Conservation (phyloP, 2,797 vertebrate genomes). For the Nyctalus aviator region DNA sequence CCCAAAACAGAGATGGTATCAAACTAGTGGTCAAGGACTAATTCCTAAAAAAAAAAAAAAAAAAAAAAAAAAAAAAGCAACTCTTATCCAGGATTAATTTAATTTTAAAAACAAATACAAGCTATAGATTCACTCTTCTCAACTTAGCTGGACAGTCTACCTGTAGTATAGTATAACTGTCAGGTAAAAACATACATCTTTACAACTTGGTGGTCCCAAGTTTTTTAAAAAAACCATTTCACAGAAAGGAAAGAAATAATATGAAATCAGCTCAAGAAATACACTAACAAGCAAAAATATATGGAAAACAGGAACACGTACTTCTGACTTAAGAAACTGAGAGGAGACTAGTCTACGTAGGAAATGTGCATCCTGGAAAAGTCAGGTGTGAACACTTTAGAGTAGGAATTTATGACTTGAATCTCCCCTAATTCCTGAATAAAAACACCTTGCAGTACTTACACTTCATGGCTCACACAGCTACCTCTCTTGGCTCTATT, state of each 20-base stretch:
- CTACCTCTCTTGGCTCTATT: constrained; percentile 71
- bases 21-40: constrained; percentile 83
- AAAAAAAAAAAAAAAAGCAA: constrained; percentile 75
- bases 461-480: constrained; percentile 73
- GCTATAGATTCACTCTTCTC: constrained; percentile 75
- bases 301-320: constrained; percentile 66
- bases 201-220: constrained; percentile 86
- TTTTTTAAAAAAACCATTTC: constrained; percentile 85
- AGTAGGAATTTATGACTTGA: constrained; percentile 69
- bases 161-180: constrained; percentile 63
- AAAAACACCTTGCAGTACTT: constrained; percentile 71
- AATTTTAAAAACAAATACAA: constrained; percentile 81
- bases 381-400: constrained; percentile 60
- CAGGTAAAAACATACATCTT: constrained; percentile 84
- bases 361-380: constrained; percentile 74
- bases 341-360: constrained; percentile 59
- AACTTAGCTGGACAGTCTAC: constrained; percentile 68
- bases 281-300: constrained; percentile 82
- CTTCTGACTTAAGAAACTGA: constrained; percentile 73
- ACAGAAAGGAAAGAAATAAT: constrained; percentile 87
- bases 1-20: constrained; percentile 83
- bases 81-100: constrained; percentile 80
- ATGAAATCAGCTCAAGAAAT: constrained; percentile 88
- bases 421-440: constrained; percentile 72
- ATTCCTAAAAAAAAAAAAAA: constrained; percentile 71